phyloP scores from a whole-genome alignment of 2,113 vertebrate species.

The Bos indicus region DNA sequence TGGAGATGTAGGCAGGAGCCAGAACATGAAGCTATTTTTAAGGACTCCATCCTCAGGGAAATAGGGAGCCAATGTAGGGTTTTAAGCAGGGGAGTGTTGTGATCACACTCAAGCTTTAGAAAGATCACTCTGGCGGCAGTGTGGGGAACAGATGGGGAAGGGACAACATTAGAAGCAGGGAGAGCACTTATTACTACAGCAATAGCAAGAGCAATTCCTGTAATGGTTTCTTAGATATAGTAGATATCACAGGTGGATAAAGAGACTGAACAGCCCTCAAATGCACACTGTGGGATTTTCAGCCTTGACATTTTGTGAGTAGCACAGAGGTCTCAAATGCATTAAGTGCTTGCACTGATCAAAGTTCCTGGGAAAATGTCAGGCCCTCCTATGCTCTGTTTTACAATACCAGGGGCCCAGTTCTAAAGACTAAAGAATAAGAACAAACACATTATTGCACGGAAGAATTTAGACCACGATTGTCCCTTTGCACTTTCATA shows the following conservation, averaged over 20 bases:
- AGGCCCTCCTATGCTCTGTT: not conserved
- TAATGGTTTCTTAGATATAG: not conserved
- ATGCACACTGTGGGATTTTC: not conserved
- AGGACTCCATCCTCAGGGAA: slow-evolving; percentile 56
- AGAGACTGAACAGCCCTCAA: not conserved
- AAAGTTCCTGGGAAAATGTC: not conserved
- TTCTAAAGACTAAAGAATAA: not conserved
- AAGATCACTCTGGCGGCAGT: slow-evolving; percentile 60
- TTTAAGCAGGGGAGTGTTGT: slow-evolving; percentile 65
- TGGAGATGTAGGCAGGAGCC: slow-evolving; percentile 47
- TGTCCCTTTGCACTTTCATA: not conserved
- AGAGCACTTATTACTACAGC: slow-evolving; percentile 60
- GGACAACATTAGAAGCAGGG: slow-evolving; percentile 56
- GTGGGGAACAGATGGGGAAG: slow-evolving; percentile 54
- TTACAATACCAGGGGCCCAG: not conserved
- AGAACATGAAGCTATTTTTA: slow-evolving; percentile 68
- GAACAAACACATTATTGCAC: not conserved
- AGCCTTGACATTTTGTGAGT: not conserved
- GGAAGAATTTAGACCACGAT: not conserved
- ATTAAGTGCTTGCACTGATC: not conserved
- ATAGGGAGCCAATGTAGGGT: slow-evolving; percentile 58
- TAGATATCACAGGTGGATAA: not conserved
- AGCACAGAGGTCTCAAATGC: not conserved
- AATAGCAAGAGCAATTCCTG: slow-evolving; percentile 51
- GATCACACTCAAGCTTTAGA: slow-evolving; percentile 58